phyloP scores from a whole-genome alignment of 2,797 vertebrate species.

The Hephaestus fuliginosus region DNA sequence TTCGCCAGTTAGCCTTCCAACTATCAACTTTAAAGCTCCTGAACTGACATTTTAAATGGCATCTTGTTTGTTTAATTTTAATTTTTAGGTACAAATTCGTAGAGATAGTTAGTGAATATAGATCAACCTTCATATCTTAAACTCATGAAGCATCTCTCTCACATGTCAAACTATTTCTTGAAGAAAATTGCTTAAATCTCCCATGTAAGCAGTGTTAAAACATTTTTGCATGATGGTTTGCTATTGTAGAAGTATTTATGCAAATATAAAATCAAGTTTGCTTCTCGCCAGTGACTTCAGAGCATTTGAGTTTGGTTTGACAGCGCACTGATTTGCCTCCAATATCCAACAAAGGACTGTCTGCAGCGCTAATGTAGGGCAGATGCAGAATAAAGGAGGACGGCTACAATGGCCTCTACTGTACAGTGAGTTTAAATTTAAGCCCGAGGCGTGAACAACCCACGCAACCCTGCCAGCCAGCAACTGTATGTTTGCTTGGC shows the following conservation, averaged over 20 bases:
- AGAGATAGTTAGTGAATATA: too few relatives aligned
- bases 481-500: constrained; percentile 68
- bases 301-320: constrained; percentile 32
- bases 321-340: constrained; percentile 29
- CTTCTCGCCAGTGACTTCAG: constrained; percentile 3
- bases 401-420: constrained; percentile 41
- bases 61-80: too few relatives aligned
- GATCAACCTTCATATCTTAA: background rate
- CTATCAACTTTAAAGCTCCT: too few relatives aligned
- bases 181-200: background rate
- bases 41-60: too few relatives aligned
- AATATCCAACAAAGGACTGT: constrained; percentile 21
- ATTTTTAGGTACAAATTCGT: too few relatives aligned
- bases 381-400: constrained; percentile 38
- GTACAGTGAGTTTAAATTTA: constrained; percentile 59
- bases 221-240: background rate
- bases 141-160: background rate
- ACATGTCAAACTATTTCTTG: background rate
- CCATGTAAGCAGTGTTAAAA: background rate
- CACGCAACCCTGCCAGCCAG: constrained; percentile 59
- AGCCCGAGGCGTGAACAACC: constrained; percentile 48
- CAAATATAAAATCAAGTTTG: background rate
- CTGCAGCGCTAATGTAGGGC: constrained; percentile 29
- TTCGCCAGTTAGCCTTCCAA: background rate
- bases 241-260: too few relatives aligned